Evolutionary conservation across 1,140 invertebrate genomes (phyloP), one percentile per base, ranked within the genome.

Genomic region (Stegodyphus dumicola): DNA sequence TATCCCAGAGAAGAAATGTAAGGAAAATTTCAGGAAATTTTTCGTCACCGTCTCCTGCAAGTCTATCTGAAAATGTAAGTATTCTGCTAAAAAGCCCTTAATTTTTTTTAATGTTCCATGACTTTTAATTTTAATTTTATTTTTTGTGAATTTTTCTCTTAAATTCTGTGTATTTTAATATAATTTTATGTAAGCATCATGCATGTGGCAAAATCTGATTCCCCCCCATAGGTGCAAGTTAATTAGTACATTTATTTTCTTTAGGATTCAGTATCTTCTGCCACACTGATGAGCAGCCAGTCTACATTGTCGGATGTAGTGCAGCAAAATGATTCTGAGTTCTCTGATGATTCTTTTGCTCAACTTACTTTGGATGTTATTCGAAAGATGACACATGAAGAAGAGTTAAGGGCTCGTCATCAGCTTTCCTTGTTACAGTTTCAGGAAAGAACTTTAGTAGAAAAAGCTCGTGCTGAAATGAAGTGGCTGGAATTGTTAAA

Each of bases 401-500:
- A 86, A 81, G 53, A 86, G 48, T 52, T 73, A 11, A 15, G 85
- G 52, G 77, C 77, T n/a, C 76, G 54, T n/a, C 91, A 92, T 86
- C 91, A 92, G 87, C 90, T 92, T 86, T 91, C 92, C 87, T 85
- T 93, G 9, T 90, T 93, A 18, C 92, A 92, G 85, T 90, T 92
- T 48, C 90, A 91, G 17, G 92, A 93, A 87, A 92, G 92, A 88
- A 92, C 92, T 0, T 88, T 93, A 71, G 91, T 92, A 54, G 93
- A 93, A 89, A 92, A 92, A 81, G 92, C 92, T 4, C 92, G 91
- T 88, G 92, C 92, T 70, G 91, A 93, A 85, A 90, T 92, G 11
- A 90, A 92, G 67, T 90, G 93, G 84, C 90, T 93, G 69, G 92
- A 93, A 85, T 89, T 90, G 77, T 91, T 93, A 85, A 93, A 93